Evolutionary conservation across 2,888 invertebrate species (phyloP).

Genomic region (Mystacides longicornis): DNA sequence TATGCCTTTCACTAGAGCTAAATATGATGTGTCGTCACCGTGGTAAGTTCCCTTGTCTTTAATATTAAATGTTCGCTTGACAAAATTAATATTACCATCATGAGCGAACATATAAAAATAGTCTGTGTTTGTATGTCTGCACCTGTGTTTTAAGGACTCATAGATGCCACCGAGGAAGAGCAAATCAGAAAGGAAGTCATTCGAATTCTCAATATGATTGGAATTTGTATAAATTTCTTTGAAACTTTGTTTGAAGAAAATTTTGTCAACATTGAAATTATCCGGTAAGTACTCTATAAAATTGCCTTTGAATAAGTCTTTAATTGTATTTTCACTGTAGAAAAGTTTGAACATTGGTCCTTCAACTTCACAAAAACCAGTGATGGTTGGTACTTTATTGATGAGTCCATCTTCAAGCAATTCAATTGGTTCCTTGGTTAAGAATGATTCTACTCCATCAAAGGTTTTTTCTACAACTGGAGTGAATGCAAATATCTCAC

Average conservation of each 20-base stretch:
- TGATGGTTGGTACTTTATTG: slow-evolving; percentile 43
- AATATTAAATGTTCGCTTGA: slow-evolving; percentile 4
- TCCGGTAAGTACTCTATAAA: slow-evolving; percentile 37
- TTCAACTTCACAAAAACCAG: slow-evolving; percentile 51
- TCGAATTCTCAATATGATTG: slow-evolving; percentile 29
- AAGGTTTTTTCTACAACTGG: slow-evolving; percentile 34
- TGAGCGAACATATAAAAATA: slow-evolving; percentile 33
- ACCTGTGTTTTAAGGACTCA: slow-evolving; percentile 24
- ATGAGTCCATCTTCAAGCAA: slow-evolving; percentile 36
- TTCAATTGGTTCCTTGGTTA: slow-evolving; percentile 40
- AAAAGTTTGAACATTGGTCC: slow-evolving; percentile 41
- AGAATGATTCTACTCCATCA: slow-evolving; percentile 39
- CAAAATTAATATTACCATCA: slow-evolving; percentile 29
- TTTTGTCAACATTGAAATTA: slow-evolving; percentile 41
- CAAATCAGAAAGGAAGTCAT: slow-evolving; percentile 32
- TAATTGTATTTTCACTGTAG: slow-evolving; percentile 34
- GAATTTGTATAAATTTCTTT: slow-evolving; percentile 32
- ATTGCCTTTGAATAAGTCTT: slow-evolving; percentile 39
- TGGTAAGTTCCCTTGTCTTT: slow-evolving; percentile 10
- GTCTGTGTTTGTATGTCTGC: slow-evolving; percentile 17
- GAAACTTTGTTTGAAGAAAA: slow-evolving; percentile 29
- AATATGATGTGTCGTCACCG: slow-evolving; percentile 16
- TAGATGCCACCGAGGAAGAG: slow-evolving; percentile 33
- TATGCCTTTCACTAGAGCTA: neutral
- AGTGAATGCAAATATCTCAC: slow-evolving; percentile 34